Percentiles rank a stretch among this genome's conserved stretches.
Evolutionary conservation across 2,797 vertebrate species (phyloP).

Genomic region (Rhodeus uyekii): DNA sequence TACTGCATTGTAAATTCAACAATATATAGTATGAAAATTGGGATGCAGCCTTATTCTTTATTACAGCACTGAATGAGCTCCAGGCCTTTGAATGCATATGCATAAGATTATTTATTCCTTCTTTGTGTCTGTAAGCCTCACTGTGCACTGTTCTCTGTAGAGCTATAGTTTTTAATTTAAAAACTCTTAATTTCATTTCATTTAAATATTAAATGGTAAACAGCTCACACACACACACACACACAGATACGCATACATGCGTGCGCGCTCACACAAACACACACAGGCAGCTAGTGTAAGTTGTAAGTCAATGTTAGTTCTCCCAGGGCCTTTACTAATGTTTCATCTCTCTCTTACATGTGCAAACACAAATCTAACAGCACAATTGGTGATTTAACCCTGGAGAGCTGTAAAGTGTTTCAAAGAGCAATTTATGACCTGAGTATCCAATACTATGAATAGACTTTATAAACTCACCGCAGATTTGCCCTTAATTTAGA

Average conservation of each 20-base stretch:
- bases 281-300: neutral
- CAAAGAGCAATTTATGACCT: conserved; percentile 32
- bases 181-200: no score
- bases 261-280: neutral
- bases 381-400: conserved; percentile 34
- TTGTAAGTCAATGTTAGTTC: conserved; percentile 18
- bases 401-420: conserved; percentile 22
- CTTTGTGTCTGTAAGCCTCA: conserved; percentile 11
- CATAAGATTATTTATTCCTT: conserved; percentile 12
- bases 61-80: neutral
- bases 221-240: neutral
- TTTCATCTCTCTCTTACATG: conserved; percentile 26
- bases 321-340: conserved; percentile 32
- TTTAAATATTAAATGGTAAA: conserved; percentile 24
- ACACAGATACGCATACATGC: no score
- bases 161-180: no score
- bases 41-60: neutral
- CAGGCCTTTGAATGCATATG: neutral
- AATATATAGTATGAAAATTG: neutral
- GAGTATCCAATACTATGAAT: neutral
- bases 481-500: conserved; percentile 2
- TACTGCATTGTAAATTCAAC: neutral
- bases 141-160: neutral
- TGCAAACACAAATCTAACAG: conserved; percentile 17
- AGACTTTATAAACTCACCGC: conserved; percentile 17